Evolutionary conservation across 2,113 vertebrate genomes (phyloP).

Genomic region (Callorhinus ursinus): DNA sequence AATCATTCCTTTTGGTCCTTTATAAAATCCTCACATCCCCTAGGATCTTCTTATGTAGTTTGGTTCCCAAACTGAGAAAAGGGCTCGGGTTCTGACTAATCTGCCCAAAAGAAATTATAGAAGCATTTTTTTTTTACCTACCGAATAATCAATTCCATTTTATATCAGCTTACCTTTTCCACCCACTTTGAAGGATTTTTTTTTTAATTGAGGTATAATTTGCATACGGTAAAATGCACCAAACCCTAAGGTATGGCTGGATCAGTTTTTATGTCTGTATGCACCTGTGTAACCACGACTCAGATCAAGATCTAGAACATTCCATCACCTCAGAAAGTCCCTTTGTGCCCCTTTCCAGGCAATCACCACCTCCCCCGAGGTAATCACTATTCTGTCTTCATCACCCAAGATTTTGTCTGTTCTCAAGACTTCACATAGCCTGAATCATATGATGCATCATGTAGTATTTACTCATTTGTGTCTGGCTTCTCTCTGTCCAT

Average conservation of each 20-base stretch:
- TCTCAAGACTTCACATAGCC: neutral
- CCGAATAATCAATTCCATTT: neutral
- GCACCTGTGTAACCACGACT: neutral
- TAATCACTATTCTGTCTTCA: neutral
- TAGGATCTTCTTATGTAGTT: neutral
- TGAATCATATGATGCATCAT: neutral
- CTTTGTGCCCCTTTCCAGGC: neutral
- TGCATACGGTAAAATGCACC: neutral
- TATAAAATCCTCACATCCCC: neutral
- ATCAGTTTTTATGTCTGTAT: neutral
- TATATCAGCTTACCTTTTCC: neutral
- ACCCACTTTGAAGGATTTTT: neutral
- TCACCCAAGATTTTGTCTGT: neutral
- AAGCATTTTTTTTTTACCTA: neutral
- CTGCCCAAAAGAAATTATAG: neutral
- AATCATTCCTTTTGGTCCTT: neutral
- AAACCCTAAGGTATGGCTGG: neutral
- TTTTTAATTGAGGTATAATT: neutral
- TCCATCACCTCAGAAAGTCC: neutral
- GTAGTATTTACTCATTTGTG: neutral
- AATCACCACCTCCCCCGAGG: neutral
- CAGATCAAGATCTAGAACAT: neutral
- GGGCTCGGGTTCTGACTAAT: neutral
- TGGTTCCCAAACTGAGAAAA: constrained; percentile 37
- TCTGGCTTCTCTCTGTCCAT: neutral